A percentile compares a stretch with the other conserved stretches of the same genome.
These are phyloP conservation scores for Apostichopus parvimensis DNA, from an alignment of 35 echinoderm and acorn worm genomes.

Conservation along the genomic window DNA sequence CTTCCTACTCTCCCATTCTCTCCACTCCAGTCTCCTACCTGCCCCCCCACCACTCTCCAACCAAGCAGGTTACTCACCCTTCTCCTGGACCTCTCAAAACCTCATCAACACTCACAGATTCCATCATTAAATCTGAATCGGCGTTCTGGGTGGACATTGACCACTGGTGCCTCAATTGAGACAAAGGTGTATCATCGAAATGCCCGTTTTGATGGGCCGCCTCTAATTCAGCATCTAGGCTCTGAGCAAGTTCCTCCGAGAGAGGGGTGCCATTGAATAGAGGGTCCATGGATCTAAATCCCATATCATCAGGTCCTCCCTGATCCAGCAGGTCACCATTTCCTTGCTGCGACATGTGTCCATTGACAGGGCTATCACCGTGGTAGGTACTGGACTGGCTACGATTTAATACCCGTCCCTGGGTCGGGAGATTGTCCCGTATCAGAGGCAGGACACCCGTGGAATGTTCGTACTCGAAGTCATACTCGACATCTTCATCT, in stretches of 20 bases:
- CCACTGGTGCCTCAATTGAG: constrained; percentile 14
- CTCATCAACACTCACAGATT: constrained; percentile 2
- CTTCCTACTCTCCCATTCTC: not conserved
- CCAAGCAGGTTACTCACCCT: not conserved
- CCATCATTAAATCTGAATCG: not conserved
- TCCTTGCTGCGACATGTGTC: not conserved
- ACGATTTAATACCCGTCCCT: not conserved
- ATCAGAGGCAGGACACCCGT: not conserved
- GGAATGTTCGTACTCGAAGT: constrained; percentile 44
- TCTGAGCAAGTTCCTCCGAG: constrained; percentile 43
- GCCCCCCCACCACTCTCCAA: no score
- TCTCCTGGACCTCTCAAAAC: constrained; percentile 25
- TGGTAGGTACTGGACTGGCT: not conserved
- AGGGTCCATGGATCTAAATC: not conserved
- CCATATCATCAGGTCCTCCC: not conserved
- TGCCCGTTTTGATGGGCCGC: not conserved
- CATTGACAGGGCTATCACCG: not conserved
- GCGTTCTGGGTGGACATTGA: not conserved
- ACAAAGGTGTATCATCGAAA: no score
- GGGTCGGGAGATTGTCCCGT: not conserved
- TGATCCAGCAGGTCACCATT: not conserved
- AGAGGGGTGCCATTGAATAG: not conserved
- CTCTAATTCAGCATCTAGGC: constrained; percentile 22
- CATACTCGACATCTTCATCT: constrained; percentile 42
- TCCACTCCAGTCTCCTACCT: no score